Evolutionary conservation across 2,888 invertebrate species (phyloP), one percentile per base, ranked within the genome.

Genomic region (Augochlorella aurata): DNA sequence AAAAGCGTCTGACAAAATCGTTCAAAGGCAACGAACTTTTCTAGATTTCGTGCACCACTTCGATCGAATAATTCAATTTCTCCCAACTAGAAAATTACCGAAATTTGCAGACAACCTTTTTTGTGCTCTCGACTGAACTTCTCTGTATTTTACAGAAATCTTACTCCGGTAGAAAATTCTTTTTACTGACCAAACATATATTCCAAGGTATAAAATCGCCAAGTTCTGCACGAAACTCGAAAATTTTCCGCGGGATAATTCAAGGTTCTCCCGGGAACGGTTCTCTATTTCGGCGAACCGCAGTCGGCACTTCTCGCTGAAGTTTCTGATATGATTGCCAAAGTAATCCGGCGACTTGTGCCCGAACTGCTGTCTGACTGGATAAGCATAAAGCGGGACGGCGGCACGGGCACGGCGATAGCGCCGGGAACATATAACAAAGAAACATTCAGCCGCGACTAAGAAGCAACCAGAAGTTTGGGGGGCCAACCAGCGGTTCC

Each of bases 401-500:
- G 69, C 67, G 63, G 38, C 38, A 5, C 38, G 38, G 38, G 38
- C 38, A 5, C 38, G 38, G 38, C 38, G 74, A 52, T 71, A 84
- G 79, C 71, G 81, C 72, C 77, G 67, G 74, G 7, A 76, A 81
- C 54, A 38, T 70, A 77, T 82, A 81, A 85, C 81, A 85, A 90
- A 91, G 90, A 88, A 89, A 89, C 90, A 90, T 91, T 92, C 85
- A 85, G 89, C 85, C 90, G 89, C 79, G 69, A 69, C 81, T 63
- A 44, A 82, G 52, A 79, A 68, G 54, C 38, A 52, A n/a, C 14
- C 38, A 38, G 38, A 38, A 38, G 38, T 38, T 38, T 38, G 5
- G 38, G 38, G 38, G 38, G 3, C 38, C 47, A 44, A 58, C 58
- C 63, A 38, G 10, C 58, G 24, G 21, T 29, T 14, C 44, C 58